Evolutionary conservation across 2,888 invertebrate genomes (phyloP), one percentile per base, ranked within the genome.

Genomic region (Carterocephalus palaemon): DNA sequence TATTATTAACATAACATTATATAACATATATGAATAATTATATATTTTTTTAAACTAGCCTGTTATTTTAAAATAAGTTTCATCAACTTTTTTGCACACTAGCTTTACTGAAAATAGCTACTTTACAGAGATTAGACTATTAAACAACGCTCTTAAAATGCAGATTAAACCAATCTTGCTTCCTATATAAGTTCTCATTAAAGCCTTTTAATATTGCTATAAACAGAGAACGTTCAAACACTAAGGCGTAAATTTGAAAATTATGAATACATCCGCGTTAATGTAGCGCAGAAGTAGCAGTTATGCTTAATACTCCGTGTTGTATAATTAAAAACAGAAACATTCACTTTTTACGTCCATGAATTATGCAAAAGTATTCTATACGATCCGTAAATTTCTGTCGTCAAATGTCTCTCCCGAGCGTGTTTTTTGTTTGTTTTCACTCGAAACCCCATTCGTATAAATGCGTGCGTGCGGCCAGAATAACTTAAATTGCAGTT

Each of bases 301-400:
- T 78, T 62, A 65, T 66, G 78, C 70, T 83, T 82, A 83, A 84
- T 80, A 80, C 64, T 67, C 81, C 77, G 75, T 81, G 75, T 73
- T 70, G 83, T 79, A 80, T 84, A 83, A 85, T 85, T 85, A 85
- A 84, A 85, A 85, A 80, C 76, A 77, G 77, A 80, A 80, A 81
- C 75, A 81, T 81, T 80, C 71, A 67, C 78, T 76, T 82, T 83
- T 83, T 78, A 84, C 73, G 76, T 67, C 70, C 81, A 84, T 86
- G 84, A 86, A 85, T 85, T 75, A 85, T 85, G 77, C 82, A 86
- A 72, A 70, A 79, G 77, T 68, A 71, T 82, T 75, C 78, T 80
- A 76, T 77, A 75, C 76, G 79, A 83, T 74, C 75, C 73, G 79
- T 82, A 76, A 74, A 70, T 75, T 82, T 77, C 75, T 74, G 75